phyloP scores from a whole-genome alignment of 2,888 invertebrate genomes.

The Lasioglossum vierecki region DNA sequence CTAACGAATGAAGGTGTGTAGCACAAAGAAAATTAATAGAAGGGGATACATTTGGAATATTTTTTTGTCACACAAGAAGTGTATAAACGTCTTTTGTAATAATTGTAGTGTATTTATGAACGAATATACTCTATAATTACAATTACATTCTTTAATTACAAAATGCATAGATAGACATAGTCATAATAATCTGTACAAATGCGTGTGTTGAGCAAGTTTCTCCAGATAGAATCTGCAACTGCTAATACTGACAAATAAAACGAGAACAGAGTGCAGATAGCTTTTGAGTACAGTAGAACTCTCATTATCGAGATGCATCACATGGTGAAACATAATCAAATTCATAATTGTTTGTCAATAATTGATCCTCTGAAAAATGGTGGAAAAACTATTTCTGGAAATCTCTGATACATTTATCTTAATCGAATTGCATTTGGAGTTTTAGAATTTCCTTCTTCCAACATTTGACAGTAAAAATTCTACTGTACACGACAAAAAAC shows the following conservation, averaged over 20 bases:
- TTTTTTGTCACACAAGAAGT: background rate
- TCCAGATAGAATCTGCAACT: background rate
- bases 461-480: background rate
- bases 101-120: background rate
- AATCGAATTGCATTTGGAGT: too few relatives aligned
- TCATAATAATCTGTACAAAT: slow-evolving; percentile 5
- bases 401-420: background rate
- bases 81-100: background rate
- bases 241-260: slow-evolving; percentile 20
- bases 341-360: background rate
- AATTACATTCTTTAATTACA: background rate
- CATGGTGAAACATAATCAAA: background rate
- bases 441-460: too few relatives aligned
- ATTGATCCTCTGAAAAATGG: background rate
- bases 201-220: background rate
- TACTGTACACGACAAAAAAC: background rate
- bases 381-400: background rate
- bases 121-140: slow-evolving; percentile 9
- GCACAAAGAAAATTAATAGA: background rate
- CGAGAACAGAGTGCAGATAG: background rate
- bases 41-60: background rate
- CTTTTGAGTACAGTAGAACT: background rate
- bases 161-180: background rate
- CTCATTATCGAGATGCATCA: background rate
- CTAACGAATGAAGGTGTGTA: background rate